Percentiles rank a stretch among this genome's conserved stretches.
Evolutionary conservation across 2,888 invertebrate species (phyloP).

Genomic region (Lasioglossum pauxillum): DNA sequence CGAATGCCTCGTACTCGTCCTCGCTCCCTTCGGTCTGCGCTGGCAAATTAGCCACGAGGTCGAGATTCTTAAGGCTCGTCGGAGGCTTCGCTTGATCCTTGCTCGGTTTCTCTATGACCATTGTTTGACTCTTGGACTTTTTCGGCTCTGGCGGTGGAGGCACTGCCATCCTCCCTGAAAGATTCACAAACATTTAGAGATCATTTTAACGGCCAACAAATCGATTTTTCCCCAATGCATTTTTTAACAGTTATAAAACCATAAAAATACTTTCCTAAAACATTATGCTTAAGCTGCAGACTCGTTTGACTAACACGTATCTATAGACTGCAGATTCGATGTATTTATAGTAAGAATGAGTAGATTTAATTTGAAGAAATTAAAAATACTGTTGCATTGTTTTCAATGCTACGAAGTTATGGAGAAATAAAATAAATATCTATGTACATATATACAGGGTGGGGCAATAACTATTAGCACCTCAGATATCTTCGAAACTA

Average conservation of each 20-base stretch:
- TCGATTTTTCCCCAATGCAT: background rate
- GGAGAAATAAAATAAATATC: background rate
- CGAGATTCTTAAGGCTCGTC: constrained; percentile 74
- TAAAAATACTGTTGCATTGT: too few relatives aligned
- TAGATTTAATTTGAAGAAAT: too few relatives aligned
- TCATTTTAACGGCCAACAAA: background rate
- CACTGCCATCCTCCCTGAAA: constrained; percentile 67
- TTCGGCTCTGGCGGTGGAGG: constrained; percentile 72
- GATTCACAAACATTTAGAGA: background rate
- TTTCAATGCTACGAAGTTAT: background rate
- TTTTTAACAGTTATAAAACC: background rate
- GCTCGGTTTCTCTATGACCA: constrained; percentile 20
- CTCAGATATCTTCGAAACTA: too few relatives aligned
- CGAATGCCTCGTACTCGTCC: constrained; percentile 80
- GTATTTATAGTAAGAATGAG: too few relatives aligned
- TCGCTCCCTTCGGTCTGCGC: constrained; percentile 78
- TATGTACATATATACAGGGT: too few relatives aligned
- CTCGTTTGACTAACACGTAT: background rate
- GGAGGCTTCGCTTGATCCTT: constrained; percentile 70
- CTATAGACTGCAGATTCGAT: background rate
- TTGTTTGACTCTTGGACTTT: constrained; percentile 29
- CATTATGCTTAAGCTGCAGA: too few relatives aligned
- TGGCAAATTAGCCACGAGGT: constrained; percentile 81
- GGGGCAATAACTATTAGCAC: too few relatives aligned
- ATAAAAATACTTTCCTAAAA: background rate